Conservation (phyloP, 2,888 invertebrate species). For the Margaritifera margaritifera region DNA sequence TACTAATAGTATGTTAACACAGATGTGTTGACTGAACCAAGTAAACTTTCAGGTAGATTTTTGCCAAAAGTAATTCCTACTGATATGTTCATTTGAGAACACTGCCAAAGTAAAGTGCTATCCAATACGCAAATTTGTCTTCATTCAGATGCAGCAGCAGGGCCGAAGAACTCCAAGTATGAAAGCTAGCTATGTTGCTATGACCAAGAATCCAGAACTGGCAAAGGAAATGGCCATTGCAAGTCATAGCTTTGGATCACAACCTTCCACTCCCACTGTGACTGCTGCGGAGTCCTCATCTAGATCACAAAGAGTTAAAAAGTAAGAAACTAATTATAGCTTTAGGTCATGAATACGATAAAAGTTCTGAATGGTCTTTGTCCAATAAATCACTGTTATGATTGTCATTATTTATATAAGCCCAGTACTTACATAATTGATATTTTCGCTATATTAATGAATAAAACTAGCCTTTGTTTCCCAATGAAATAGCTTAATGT, state of each 20-base stretch:
- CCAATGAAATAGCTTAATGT: background rate
- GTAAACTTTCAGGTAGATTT: too few relatives aligned
- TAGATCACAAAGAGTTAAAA: slow-evolving; percentile 63
- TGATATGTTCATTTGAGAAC: too few relatives aligned
- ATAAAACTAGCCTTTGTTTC: background rate
- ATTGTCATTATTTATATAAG: too few relatives aligned
- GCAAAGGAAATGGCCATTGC: slow-evolving; percentile 64
- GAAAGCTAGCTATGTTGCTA: slow-evolving; percentile 95
- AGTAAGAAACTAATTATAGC: slow-evolving; percentile 46
- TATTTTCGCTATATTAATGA: background rate
- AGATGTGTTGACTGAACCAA: too few relatives aligned
- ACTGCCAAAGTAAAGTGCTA: too few relatives aligned
- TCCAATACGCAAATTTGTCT: too few relatives aligned
- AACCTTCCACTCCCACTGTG: slow-evolving; percentile 53
- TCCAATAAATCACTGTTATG: background rate
- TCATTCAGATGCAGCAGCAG: slow-evolving; percentile 87
- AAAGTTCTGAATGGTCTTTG: background rate
- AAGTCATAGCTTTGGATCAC: slow-evolving; percentile 44
- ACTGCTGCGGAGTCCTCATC: slow-evolving; percentile 38
- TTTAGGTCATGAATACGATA: background rate
- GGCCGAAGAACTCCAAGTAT: slow-evolving; percentile 93
- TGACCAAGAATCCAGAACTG: slow-evolving; percentile 61
- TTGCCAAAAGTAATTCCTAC: too few relatives aligned
- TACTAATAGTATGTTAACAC: too few relatives aligned
- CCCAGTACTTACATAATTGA: too few relatives aligned